These are phyloP conservation scores for Ianthella basta DNA, from an alignment of 37 sponge, comb jelly and placozoan species.

Conservation along the genomic window DNA sequence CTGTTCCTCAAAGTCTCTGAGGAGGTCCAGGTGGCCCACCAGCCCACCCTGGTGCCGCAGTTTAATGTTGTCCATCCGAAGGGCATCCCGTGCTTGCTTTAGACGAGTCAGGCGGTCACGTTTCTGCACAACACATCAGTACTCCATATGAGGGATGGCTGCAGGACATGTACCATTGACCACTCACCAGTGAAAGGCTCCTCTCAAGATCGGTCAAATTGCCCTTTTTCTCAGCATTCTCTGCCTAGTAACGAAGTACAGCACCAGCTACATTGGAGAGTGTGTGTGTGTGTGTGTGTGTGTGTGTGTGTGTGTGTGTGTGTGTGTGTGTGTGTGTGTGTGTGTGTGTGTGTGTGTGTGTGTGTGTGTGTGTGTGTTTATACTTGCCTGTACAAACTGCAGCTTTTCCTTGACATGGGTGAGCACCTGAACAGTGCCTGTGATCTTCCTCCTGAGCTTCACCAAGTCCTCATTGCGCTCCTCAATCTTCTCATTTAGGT, in stretches of 20 bases:
- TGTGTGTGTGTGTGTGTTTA: neutral
- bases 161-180: neutral
- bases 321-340: too few relatives aligned
- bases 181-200: conserved; percentile 58
- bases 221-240: conserved; percentile 58
- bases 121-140: conserved; percentile 57
- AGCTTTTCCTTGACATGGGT: conserved; percentile 98
- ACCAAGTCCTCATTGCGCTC: conserved; percentile 96
- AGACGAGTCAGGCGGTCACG: conserved; percentile 84
- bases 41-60: conserved; percentile 89
- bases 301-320: too few relatives aligned
- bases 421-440: conserved; percentile 93
- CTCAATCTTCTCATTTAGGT: conserved; percentile 97
- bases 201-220: conserved; percentile 61
- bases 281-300: too few relatives aligned
- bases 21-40: conserved; percentile 82
- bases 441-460: conserved; percentile 91
- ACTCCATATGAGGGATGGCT: neutral
- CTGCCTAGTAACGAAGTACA: conserved; percentile 49
- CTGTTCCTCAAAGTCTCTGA: conserved; percentile 92
- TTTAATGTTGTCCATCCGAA: conserved; percentile 81
- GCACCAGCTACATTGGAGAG: neutral
- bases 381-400: conserved; percentile 87
- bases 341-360: too few relatives aligned
- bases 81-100: conserved; percentile 90